These are phyloP conservation scores for Eurypyga helias DNA, from an alignment of 2,113 vertebrate genomes.

Conservation along the genomic window DNA sequence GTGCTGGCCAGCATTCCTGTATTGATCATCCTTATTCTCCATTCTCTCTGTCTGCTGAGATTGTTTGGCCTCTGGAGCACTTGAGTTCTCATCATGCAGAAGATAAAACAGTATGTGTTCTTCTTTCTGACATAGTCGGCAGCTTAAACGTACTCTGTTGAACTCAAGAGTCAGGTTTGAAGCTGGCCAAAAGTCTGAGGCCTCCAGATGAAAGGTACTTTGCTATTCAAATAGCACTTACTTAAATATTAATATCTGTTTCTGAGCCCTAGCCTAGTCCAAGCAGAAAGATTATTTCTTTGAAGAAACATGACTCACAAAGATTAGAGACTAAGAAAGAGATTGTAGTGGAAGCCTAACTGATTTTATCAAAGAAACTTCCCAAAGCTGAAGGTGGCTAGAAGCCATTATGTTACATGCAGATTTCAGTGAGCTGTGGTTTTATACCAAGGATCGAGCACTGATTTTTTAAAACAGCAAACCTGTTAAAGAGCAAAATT, in stretches of 20 bases:
- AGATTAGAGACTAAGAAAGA: neutral
- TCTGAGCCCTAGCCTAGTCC: neutral
- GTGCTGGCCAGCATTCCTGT: neutral
- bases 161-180: neutral
- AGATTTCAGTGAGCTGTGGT: neutral
- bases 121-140: neutral
- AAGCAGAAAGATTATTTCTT: neutral
- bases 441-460: neutral
- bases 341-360: neutral
- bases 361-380: neutral
- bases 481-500: neutral
- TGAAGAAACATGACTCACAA: neutral
- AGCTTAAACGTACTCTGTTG: neutral
- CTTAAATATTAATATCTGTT: conserved; percentile 4
- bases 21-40: neutral
- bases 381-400: neutral
- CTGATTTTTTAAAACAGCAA: neutral
- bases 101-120: neutral
- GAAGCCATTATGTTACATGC: neutral
- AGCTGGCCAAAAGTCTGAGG: neutral
- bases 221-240: neutral
- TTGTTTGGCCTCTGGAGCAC: neutral
- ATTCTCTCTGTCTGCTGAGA: neutral
- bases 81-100: neutral
- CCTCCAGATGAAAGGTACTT: neutral